A percentile compares a stretch with the other conserved stretches of the same genome.
Conservation (phyloP, 2,113 vertebrate species). For the Opisthocomus hoazin region DNA sequence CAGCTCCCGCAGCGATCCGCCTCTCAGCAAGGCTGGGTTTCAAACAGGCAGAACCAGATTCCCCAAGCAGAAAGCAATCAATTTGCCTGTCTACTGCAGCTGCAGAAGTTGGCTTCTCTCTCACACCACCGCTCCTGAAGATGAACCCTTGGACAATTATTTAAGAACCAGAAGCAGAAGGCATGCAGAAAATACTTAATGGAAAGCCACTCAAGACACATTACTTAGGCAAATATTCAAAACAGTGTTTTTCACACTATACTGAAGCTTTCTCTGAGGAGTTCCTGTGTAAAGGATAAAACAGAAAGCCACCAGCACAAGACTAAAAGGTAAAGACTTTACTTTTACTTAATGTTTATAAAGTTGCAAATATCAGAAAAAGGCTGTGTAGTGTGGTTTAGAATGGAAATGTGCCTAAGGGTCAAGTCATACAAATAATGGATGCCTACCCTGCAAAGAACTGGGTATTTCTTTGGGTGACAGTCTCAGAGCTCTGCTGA, state of each 20-base stretch:
- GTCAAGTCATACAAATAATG: not conserved
- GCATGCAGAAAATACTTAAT: conserved; percentile 23
- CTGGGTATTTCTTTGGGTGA: not conserved
- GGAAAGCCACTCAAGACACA: not conserved
- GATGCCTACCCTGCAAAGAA: not conserved
- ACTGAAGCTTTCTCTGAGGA: conserved; percentile 10
- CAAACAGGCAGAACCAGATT: conserved; percentile 78
- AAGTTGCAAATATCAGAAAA: not conserved
- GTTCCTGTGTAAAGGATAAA: not conserved
- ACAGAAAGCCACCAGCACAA: not conserved
- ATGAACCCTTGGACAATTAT: not conserved
- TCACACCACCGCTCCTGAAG: not conserved
- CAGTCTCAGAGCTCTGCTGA: not conserved
- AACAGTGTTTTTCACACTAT: not conserved
- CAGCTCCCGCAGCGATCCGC: conserved; percentile 49
- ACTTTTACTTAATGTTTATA: not conserved
- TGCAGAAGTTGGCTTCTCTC: conserved; percentile 46
- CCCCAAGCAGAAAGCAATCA: conserved; percentile 69
- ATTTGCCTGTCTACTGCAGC: conserved; percentile 11
- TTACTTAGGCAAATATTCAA: not conserved
- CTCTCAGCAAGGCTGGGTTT: conserved; percentile 71
- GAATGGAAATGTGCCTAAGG: not conserved
- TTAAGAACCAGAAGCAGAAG: conserved; percentile 9
- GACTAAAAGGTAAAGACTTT: conserved; percentile 62
- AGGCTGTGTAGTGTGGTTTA: not conserved